Base-by-base conservation (phyloP, 92 coral and sea anemone species). In the Porites cylindrica region DNA sequence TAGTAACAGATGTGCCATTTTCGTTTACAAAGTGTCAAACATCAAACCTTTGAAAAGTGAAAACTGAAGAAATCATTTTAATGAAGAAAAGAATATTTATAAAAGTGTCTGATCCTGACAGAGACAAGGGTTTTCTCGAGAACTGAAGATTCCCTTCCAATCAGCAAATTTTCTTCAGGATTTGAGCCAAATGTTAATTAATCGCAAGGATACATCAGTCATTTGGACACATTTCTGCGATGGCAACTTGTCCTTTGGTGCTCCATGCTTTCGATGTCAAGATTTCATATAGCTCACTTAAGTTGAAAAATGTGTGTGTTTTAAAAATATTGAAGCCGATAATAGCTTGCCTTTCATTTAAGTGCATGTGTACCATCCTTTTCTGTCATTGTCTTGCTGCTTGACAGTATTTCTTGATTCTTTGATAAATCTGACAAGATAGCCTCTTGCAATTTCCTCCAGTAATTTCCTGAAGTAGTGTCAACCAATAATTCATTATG, bases 391-490 rank as follows among this genome's bases (percentile, higher is more conserved):
- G 95, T 93, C 93, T 92, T 89, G 72, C 86, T 88, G 85, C 92
- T 93, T 95, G 98, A 95, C 98, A 95, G 94, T 86, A 93, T 89
- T 92, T 89, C 93, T 88, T 95, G 98, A 95, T 95, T 82, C 98
- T 92, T 90, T 95, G 98, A 95, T 95, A 95, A 93, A 91, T 93
- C 96, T 95, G 98, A 95, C 98, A 95, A 93, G 98, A 89, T 93
- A 93, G 98, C 96, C 96, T 81, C 93, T 89, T 95, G 98, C 98
- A 95, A 95, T 95, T 95, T 95, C 98, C 98, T 95, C 96, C 89
- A 90, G 98, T 95, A 95, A 95, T 95, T 95, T 95, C 98, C 98
- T 95, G 98, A 95, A 93, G 98, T 93, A 95, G 96, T 95, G 98
- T 95, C 98, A 95, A 91, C 98, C 94, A 93, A 93, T 95, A 93